Evolutionary conservation across 37 sponge, comb jelly and placozoan genomes (phyloP), one percentile per base, ranked within the genome.

Genomic region (Diacarnus erythraeanus): DNA sequence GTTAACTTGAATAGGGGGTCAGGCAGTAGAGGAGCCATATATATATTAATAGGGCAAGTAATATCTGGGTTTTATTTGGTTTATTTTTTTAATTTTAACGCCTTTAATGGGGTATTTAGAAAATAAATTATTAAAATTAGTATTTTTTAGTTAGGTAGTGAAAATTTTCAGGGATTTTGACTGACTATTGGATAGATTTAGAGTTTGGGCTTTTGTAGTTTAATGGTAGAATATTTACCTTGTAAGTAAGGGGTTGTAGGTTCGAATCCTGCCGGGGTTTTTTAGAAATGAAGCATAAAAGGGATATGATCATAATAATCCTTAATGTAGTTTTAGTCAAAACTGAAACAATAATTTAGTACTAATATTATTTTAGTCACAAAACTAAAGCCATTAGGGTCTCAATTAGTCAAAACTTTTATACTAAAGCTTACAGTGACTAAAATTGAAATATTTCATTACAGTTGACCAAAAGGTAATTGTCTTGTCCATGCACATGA

Each of bases 1-100:
- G 26, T 84, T 92, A 80, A 92, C 92, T 80, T 84, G 88, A 80
- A 80, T 87, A 41, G 92, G 92, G 33, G 88, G 85, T 42, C 77
- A 74, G 43, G 88, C 88, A 15, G 88, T 84, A 42, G 92, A 87
- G 67, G 81, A 80, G 2, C 92, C 92, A 10, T 92, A 91, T 78
- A n/a, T n/a, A 91, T 91, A 42, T 69, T 82, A 57, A 79, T 91
- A 54, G 87, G 91, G 43, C 87, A 83, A 79, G 34, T 86, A 34
- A 82, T 83, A 9, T 78, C 91, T 34, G 43, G 82, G 23, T 82
- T 77, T 83, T 91, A 91, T 86, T 91, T 91, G 86, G 30, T 37
- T 74, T 91, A 83, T 74, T 91, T 91, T n/a, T 91, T 75, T 91
- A 76, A 72, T 86, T 63, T 80, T 90, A 64, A 57, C 27, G 27